Conservation (phyloP, 2,797 vertebrate genomes). For the Capromys pilorides region DNA sequence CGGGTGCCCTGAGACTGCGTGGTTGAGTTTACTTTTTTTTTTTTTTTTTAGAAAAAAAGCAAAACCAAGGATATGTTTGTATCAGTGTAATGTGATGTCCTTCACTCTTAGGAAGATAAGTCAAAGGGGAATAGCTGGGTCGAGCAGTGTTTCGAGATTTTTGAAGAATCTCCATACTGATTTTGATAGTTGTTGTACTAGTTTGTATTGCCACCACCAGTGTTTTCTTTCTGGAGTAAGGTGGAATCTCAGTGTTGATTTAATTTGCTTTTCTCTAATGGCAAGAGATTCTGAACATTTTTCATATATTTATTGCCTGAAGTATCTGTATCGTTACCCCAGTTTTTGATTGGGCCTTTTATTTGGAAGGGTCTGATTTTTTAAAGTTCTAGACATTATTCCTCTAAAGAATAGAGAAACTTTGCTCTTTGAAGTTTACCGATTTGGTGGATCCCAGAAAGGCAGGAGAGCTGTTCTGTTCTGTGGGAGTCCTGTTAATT, state of each 20-base stretch:
- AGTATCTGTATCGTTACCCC: background rate
- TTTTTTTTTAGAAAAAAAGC: no score
- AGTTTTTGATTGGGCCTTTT: background rate
- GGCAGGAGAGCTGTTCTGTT: background rate
- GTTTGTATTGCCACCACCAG: no score
- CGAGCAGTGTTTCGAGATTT: background rate
- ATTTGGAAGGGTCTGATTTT: background rate
- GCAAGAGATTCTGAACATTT: no score
- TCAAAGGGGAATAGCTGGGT: background rate
- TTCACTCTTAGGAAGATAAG: background rate
- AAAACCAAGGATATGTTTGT: background rate
- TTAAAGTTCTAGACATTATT: background rate
- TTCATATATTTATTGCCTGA: background rate
- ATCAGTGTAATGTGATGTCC: background rate
- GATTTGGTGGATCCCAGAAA: background rate
- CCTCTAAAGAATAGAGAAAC: background rate
- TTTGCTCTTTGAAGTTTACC: background rate
- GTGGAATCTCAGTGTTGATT: no score
- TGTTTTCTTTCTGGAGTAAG: no score
- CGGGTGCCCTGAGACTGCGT: no score
- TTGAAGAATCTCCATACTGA: no score
- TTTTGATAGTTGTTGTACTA: no score
- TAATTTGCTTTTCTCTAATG: no score
- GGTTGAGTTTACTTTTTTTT: no score
- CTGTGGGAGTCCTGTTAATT: constrained; percentile 10